phyloP scores from a whole-genome alignment of 1,140 invertebrate genomes.

The Pogonomyrmex californicus region DNA sequence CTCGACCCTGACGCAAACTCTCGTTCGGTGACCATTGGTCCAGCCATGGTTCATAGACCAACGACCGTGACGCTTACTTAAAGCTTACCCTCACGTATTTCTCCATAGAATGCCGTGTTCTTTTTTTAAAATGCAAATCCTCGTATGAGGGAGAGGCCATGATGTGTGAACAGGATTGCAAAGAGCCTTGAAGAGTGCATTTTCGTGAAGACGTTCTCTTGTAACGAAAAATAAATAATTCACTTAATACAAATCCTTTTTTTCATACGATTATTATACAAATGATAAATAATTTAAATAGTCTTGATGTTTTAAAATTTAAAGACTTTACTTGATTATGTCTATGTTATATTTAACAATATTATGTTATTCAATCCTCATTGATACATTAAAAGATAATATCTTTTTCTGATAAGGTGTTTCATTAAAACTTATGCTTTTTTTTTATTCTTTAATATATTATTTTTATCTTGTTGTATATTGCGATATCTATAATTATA shows the following conservation, averaged over 20 bases:
- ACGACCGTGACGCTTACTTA: conserved; percentile 75
- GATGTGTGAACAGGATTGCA: conserved; percentile 68
- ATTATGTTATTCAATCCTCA: neutral
- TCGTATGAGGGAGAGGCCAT: conserved; percentile 55
- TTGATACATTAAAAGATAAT: conserved; percentile 65
- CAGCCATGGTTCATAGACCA: conserved; percentile 71
- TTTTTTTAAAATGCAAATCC: conserved; percentile 82
- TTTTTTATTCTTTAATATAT: neutral
- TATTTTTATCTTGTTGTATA: neutral
- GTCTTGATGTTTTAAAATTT: neutral
- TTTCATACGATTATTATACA: neutral
- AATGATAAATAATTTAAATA: neutral
- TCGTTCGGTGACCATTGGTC: conserved; percentile 76
- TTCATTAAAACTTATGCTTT: neutral
- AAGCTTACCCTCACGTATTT: conserved; percentile 77
- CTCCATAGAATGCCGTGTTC: conserved; percentile 74
- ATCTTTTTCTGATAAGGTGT: neutral
- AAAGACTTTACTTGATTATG: neutral
- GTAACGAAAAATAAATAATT: neutral
- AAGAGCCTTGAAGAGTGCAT: conserved; percentile 52
- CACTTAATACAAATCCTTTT: neutral
- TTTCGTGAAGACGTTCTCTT: conserved; percentile 34
- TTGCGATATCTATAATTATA: neutral
- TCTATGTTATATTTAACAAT: too few species aligned
- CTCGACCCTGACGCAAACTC: conserved; percentile 77